These are phyloP conservation scores for Phthorimaea operculella DNA, from an alignment of 1,140 invertebrate species.

Conservation along the genomic window DNA sequence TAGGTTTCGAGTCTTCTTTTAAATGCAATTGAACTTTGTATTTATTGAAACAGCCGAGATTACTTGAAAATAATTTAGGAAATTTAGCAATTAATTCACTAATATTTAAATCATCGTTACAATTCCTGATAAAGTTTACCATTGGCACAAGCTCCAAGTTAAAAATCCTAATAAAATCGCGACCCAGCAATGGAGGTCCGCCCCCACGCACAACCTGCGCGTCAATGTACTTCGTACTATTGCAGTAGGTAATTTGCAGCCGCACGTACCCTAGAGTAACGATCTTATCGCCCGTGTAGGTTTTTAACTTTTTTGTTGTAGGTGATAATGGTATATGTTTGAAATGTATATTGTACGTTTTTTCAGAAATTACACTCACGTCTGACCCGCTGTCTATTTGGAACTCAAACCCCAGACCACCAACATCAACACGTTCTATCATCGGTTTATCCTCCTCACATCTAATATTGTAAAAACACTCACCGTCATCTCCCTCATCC, in stretches of 20 bases:
- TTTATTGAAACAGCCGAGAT: background rate
- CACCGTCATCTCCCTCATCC: conserved; percentile 9
- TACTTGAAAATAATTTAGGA: background rate
- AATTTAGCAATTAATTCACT: background rate
- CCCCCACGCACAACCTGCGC: background rate
- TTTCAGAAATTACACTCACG: conserved; percentile 1
- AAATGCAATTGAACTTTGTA: background rate
- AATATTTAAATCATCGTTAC: background rate
- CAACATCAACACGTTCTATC: background rate
- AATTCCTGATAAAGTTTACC: background rate
- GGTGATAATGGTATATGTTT: background rate
- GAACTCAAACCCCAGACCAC: background rate
- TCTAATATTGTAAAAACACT: conserved; percentile 8
- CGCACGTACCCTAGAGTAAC: background rate
- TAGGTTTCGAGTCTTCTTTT: background rate
- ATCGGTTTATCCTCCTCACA: conserved; percentile 5
- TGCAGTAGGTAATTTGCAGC: background rate
- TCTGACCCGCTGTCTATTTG: conserved; percentile 9
- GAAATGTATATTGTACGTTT: background rate
- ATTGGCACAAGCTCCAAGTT: conserved; percentile 1
- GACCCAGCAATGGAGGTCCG: conserved; percentile 1
- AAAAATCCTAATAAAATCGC: conserved; percentile 6
- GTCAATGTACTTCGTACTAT: background rate
- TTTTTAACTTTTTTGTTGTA: conserved; percentile 1
- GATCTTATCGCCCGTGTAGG: background rate